phyloP scores from a whole-genome alignment of 2,113 vertebrate species.

The Ammodytes dubius region DNA sequence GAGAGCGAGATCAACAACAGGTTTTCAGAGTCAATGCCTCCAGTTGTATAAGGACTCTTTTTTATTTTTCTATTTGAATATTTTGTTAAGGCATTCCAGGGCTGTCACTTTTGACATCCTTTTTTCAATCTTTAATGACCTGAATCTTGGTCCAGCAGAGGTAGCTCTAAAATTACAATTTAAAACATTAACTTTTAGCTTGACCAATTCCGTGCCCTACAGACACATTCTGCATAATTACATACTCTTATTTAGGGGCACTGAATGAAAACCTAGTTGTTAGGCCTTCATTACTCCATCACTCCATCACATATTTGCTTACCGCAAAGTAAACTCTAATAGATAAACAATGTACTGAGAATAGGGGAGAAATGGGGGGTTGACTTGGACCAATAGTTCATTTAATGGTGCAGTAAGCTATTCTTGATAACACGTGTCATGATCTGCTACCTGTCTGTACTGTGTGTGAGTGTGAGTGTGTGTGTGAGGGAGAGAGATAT shows the following conservation, averaged over 20 bases:
- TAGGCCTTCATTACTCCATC: not conserved
- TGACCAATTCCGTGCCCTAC: not conserved
- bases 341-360: not conserved
- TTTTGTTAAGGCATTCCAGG: not conserved
- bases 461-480: not conserved
- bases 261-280: conserved; percentile 4
- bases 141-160: conserved; percentile 1
- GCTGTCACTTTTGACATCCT: not conserved
- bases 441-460: no score
- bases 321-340: not conserved
- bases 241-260: not conserved
- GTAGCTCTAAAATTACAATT: not conserved
- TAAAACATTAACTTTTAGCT: not conserved
- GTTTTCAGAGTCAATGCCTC: not conserved
- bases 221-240: not conserved
- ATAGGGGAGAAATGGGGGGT: not conserved
- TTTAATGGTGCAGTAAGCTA: no score
- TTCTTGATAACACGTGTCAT: no score
- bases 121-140: not conserved
- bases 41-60: not conserved
- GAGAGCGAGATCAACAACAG: no score
- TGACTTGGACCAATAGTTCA: not conserved
- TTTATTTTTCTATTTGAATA: no score
- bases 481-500: not conserved
- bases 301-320: not conserved